Evolutionary conservation across 37 sponge, comb jelly and placozoan genomes (phyloP).

Genomic region (Trichoplax adhaerens): DNA sequence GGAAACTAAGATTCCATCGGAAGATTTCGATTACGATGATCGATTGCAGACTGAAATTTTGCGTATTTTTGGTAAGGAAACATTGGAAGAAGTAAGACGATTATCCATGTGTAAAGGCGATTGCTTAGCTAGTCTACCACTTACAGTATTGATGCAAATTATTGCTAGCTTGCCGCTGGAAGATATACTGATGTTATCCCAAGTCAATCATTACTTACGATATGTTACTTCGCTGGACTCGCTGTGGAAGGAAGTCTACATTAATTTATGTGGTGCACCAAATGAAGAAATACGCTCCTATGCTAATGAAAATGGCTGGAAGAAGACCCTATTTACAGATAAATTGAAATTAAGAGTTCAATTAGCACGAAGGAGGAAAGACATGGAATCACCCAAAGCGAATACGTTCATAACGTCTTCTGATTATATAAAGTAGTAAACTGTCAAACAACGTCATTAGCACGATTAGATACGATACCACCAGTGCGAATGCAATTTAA

Average conservation of each 20-base stretch:
- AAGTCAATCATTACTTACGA: conserved; percentile 35
- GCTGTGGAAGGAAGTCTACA: conserved; percentile 60
- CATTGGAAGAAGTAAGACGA: conserved; percentile 17
- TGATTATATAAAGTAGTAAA: no score
- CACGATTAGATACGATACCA: no score
- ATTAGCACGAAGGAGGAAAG: conserved; percentile 39
- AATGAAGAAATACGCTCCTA: conserved; percentile 36
- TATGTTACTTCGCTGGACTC: conserved; percentile 37
- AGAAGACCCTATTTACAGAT: conserved; percentile 88
- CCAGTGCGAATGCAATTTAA: no score
- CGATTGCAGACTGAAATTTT: conserved; percentile 34
- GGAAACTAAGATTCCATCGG: conserved; percentile 22
- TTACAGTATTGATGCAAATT: conserved; percentile 20
- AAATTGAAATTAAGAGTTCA: conserved; percentile 78
- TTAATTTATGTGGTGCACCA: conserved; percentile 26
- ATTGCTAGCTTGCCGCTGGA: conserved; percentile 43
- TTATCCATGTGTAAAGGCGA: conserved; percentile 7
- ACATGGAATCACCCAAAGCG: neutral
- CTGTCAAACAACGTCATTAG: no score
- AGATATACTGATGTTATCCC: conserved; percentile 38
- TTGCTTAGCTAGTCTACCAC: conserved; percentile 32
- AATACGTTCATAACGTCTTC: no score
- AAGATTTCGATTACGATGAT: conserved; percentile 31
- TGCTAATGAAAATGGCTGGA: conserved; percentile 72
- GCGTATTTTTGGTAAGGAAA: conserved; percentile 29